Base-by-base conservation (phyloP, 2,113 vertebrate genomes). In the Cyphomyrus plagiostoma region DNA sequence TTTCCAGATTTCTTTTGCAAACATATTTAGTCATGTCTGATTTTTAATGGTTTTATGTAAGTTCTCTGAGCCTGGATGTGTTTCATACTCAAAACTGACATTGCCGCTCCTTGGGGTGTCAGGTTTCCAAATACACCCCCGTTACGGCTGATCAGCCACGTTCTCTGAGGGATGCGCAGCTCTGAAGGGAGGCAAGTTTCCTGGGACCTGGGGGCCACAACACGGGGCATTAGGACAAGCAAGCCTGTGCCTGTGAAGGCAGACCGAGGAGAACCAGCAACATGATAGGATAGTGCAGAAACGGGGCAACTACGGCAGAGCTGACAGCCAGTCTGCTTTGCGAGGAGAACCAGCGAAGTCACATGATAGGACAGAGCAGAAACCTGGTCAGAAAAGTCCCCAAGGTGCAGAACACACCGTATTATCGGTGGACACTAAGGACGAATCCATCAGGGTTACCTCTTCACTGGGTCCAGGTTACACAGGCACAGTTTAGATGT, bases 151-250 rank as follows among this genome's bases (percentile, higher is more conserved):
- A 82, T 88, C 86, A 91, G 49, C 91, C 90, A 23, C n/a, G 92
- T 94, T 95, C 95, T 93, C 94, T 87, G 30, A 39, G 1, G 91
- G 26, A 92, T 92, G 89, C 92, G 93, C 92, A 1, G 74, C 84
- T 86, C 88, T 45, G 30, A 42, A 88, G 91, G 91, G 86, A 90
- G 82, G 86, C 88, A 87, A 74, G 91, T 92, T 94, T 95, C 92
- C 95, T 93, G 92, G 89, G 87, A 90, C 90, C 90, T 87, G 11
- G 91, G 92, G 91, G 62, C 62, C 62, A 13, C 91, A 89, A 70
- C 91, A 89, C 91, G 91, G 92, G 93, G 92, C 48, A 58, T 30
- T 9, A 56, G 86, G 77, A 83, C 13, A 50, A 11, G 50, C n/a
- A 66, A 23, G 49, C 21, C 48, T 26, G 21, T 26, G 56, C 45